Evolutionary conservation across 1,140 invertebrate species (phyloP).

Genomic region (Heliothis subflexa): DNA sequence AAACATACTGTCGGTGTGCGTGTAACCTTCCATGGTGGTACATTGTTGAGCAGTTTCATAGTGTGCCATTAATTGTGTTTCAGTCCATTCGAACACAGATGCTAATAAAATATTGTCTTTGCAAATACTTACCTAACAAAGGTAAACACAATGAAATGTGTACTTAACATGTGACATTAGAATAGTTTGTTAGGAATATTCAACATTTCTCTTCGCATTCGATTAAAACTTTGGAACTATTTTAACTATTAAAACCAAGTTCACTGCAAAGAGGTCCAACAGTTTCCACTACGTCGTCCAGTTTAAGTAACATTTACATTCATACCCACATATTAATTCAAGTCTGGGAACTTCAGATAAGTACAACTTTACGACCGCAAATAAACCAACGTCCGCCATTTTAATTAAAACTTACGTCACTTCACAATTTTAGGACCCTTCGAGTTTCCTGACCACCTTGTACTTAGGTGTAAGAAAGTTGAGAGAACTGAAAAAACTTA

Average conservation of each 20-base stretch:
- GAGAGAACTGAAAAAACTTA: not conserved
- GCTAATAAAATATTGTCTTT: too few relatives aligned
- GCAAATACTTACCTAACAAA: too few relatives aligned
- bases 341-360: slow-evolving; percentile 31
- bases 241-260: not conserved
- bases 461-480: slow-evolving; percentile 48
- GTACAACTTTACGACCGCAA: slow-evolving; percentile 37
- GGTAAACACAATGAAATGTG: too few relatives aligned
- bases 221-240: not conserved
- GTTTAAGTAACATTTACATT: not conserved
- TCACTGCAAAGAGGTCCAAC: not conserved
- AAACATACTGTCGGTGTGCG: not conserved
- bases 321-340: slow-evolving; percentile 11
- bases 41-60: too few relatives aligned
- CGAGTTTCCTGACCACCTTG: slow-evolving; percentile 52
- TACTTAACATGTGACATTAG: too few relatives aligned
- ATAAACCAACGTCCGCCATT: slow-evolving; percentile 59
- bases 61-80: too few relatives aligned
- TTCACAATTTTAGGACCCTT: slow-evolving; percentile 47
- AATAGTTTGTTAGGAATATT: too few relatives aligned
- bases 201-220: not conserved
- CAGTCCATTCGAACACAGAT: too few relatives aligned
- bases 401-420: slow-evolving; percentile 67
- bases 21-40: not conserved
- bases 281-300: not conserved